Evolutionary conservation across 1,140 invertebrate genomes (phyloP).

Genomic region (Drosophila nikananu): DNA sequence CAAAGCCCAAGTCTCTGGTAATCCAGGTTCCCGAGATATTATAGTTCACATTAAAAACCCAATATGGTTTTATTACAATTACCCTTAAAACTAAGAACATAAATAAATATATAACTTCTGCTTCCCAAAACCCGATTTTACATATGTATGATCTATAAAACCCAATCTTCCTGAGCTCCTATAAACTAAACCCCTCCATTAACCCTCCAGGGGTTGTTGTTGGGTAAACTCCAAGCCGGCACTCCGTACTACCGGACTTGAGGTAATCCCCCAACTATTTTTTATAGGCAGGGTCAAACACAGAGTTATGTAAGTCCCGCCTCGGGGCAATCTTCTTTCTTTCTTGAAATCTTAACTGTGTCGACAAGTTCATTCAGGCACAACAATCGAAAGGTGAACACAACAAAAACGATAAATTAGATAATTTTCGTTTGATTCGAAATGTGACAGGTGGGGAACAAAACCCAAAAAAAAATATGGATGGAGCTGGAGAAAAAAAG

Average conservation of each 20-base stretch:
- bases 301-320: slow-evolving; percentile 27
- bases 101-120: no score
- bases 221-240: not conserved
- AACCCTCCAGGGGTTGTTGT: not conserved
- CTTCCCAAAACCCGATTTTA: not conserved
- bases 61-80: no score
- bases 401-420: slow-evolving; percentile 60
- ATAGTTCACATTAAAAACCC: not conserved
- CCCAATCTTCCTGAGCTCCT: not conserved
- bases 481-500: not conserved
- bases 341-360: slow-evolving; percentile 50
- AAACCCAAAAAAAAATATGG: not conserved
- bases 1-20: not conserved
- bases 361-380: slow-evolving; percentile 67
- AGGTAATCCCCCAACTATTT: slow-evolving; percentile 27
- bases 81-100: no score
- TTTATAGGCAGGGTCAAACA: slow-evolving; percentile 13
- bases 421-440: slow-evolving; percentile 51
- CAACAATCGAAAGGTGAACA: slow-evolving; percentile 40
- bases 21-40: not conserved
- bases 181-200: not conserved
- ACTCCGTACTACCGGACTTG: not conserved
- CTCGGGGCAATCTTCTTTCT: slow-evolving; percentile 35
- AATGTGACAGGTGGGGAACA: slow-evolving; percentile 34
- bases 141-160: no score